Percentiles rank a stretch among this genome's conserved stretches.
Conservation (phyloP, 2,888 invertebrate species). For the Junonia oenone region DNA sequence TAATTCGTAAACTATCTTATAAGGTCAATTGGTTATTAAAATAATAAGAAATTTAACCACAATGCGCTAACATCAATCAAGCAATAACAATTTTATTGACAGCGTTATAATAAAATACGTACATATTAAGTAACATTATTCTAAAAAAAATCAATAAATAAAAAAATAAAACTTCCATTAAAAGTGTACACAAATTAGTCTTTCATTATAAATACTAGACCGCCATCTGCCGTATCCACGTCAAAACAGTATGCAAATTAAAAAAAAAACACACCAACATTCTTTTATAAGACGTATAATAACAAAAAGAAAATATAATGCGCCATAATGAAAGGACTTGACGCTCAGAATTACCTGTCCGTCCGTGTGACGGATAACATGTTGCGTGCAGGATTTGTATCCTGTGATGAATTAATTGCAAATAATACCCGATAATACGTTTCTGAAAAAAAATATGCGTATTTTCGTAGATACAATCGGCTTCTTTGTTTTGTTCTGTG, state of each 20-base stretch:
- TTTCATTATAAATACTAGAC: neutral
- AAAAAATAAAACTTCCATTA: neutral
- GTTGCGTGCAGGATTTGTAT: slow-evolving; percentile 24
- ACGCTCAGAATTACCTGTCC: slow-evolving; percentile 47
- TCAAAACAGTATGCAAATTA: slow-evolving; percentile 17
- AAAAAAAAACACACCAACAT: slow-evolving; percentile 11
- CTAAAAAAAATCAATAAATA: neutral
- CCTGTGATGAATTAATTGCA: slow-evolving; percentile 24
- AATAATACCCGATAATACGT: slow-evolving; percentile 6
- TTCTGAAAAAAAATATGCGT: neutral
- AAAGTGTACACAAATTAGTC: neutral
- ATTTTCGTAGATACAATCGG: too few relatives aligned
- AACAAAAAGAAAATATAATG: slow-evolving; percentile 25
- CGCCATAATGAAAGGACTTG: slow-evolving; percentile 20
- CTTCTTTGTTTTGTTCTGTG: too few relatives aligned
- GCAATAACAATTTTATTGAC: too few relatives aligned
- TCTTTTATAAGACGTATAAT: slow-evolving; percentile 9
- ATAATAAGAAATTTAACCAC: too few relatives aligned
- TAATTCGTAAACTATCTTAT: too few relatives aligned
- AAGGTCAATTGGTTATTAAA: too few relatives aligned
- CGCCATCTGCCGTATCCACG: slow-evolving; percentile 1
- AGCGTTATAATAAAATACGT: too few relatives aligned
- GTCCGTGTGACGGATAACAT: slow-evolving; percentile 32
- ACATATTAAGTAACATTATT: neutral
- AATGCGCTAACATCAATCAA: too few relatives aligned